These are phyloP conservation scores for Spilosoma lubricipeda DNA, from an alignment of 2,888 invertebrate species.

Conservation along the genomic window DNA sequence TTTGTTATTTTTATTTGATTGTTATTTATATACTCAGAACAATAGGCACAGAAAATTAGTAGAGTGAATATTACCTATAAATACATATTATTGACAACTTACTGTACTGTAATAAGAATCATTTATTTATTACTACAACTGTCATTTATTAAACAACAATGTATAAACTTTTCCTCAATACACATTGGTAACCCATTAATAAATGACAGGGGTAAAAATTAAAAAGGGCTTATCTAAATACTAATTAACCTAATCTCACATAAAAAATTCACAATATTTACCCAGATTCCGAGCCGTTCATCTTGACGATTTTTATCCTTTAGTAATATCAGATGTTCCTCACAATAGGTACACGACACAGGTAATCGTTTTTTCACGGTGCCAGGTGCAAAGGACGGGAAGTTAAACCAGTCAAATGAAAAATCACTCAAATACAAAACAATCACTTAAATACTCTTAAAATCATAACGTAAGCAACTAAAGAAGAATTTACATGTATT, in stretches of 20 bases:
- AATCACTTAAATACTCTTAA: conserved; percentile 74
- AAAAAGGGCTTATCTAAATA: background rate
- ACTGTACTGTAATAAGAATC: background rate
- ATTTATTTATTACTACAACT: background rate
- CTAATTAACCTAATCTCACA: conserved; percentile 36
- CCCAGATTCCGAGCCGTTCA: conserved; percentile 94
- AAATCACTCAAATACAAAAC: conserved; percentile 64
- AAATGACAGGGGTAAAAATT: background rate
- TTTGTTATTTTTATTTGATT: background rate
- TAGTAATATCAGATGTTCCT: conserved; percentile 59
- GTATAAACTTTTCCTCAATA: background rate
- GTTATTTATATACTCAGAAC: background rate
- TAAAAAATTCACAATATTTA: conserved; percentile 77
- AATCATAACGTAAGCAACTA: conserved; percentile 72
- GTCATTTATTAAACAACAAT: background rate
- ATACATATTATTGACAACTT: background rate
- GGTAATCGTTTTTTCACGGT: conserved; percentile 60
- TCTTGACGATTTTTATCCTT: conserved; percentile 72
- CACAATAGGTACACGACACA: conserved; percentile 58
- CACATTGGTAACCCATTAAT: background rate
- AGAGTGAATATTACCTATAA: background rate
- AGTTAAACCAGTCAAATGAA: conserved; percentile 60
- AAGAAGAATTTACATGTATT: conserved; percentile 70
- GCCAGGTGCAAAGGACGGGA: conserved; percentile 67
- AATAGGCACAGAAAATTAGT: background rate